Percentiles rank a stretch among this genome's conserved stretches.
Conservation (phyloP, 2,888 invertebrate species). For the Candidula unifasciata region DNA sequence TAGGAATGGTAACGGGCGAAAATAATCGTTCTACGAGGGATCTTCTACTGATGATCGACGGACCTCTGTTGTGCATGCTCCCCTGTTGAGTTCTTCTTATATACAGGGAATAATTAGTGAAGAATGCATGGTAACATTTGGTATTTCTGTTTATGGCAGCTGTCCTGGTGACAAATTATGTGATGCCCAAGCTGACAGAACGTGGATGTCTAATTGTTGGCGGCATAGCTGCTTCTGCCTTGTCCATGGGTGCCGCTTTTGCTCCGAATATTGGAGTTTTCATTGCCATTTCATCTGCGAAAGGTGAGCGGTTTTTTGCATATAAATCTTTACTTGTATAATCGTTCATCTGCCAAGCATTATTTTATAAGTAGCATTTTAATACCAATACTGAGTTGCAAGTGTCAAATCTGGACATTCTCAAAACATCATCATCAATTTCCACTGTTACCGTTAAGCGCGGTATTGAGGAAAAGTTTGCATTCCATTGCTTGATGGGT, state of each 20-base stretch:
- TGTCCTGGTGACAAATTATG: background rate
- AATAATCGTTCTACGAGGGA: too few species aligned
- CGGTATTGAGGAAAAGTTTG: too few species aligned
- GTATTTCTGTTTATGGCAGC: slow-evolving; percentile 8
- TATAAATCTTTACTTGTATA: background rate
- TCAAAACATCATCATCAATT: too few species aligned
- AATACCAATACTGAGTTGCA: background rate
- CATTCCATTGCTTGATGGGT: too few species aligned
- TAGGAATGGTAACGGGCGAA: too few species aligned
- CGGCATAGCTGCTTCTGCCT: background rate
- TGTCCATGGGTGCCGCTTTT: background rate
- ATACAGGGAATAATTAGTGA: too few species aligned
- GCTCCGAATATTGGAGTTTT: background rate
- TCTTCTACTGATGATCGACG: too few species aligned
- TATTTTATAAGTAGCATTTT: background rate
- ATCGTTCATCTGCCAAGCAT: background rate
- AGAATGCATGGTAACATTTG: too few species aligned
- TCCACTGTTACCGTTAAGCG: too few species aligned
- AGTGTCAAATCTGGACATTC: background rate
- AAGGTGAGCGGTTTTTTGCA: too few species aligned
- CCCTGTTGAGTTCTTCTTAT: too few species aligned
- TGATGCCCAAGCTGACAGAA: slow-evolving; percentile 2
- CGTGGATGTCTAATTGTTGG: background rate
- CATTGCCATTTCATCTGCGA: background rate
- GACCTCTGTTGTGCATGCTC: too few species aligned